phyloP scores from a whole-genome alignment of 2,888 invertebrate genomes.

The Ptilodon capucinus region DNA sequence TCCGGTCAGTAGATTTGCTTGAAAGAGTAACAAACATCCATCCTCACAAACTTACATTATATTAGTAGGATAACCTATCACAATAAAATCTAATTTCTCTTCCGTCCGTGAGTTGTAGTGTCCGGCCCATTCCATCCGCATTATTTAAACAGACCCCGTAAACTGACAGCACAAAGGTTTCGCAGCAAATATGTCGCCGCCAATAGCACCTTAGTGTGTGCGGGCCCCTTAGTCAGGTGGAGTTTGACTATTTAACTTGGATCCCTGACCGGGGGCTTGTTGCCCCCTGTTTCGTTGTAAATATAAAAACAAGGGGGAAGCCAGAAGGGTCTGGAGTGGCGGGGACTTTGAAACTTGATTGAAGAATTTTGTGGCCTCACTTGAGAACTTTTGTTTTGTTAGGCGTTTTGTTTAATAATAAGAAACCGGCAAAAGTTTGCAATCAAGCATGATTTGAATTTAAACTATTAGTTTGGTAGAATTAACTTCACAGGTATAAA shows the following conservation, averaged over 20 bases:
- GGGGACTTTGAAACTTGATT: conserved; percentile 23
- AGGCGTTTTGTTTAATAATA: too few relatives aligned
- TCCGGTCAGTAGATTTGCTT: too few relatives aligned
- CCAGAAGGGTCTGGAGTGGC: conserved; percentile 19
- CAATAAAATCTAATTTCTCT: too few relatives aligned
- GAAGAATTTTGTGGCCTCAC: conserved; percentile 8
- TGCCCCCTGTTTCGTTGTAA: conserved; percentile 13
- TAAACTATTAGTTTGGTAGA: too few relatives aligned
- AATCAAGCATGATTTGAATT: too few relatives aligned
- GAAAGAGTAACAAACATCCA: too few relatives aligned
- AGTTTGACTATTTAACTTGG: conserved; percentile 31
- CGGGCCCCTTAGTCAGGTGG: conserved; percentile 30
- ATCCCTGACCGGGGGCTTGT: conserved; percentile 20
- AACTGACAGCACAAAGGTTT: conserved; percentile 1
- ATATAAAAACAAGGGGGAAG: conserved; percentile 27
- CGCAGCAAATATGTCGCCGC: conserved; percentile 34
- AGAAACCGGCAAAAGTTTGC: too few relatives aligned
- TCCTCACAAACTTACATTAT: too few relatives aligned
- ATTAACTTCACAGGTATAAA: too few relatives aligned
- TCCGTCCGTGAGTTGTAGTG: too few relatives aligned
- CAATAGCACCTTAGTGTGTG: conserved; percentile 25
- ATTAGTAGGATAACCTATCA: too few relatives aligned
- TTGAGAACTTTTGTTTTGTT: too few relatives aligned
- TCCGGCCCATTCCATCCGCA: neutral
- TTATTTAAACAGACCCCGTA: neutral